Percentiles rank a stretch among this genome's conserved stretches.
These are phyloP conservation scores for Halictus ligatus DNA, from an alignment of 2,888 invertebrate species.

Conservation along the genomic window DNA sequence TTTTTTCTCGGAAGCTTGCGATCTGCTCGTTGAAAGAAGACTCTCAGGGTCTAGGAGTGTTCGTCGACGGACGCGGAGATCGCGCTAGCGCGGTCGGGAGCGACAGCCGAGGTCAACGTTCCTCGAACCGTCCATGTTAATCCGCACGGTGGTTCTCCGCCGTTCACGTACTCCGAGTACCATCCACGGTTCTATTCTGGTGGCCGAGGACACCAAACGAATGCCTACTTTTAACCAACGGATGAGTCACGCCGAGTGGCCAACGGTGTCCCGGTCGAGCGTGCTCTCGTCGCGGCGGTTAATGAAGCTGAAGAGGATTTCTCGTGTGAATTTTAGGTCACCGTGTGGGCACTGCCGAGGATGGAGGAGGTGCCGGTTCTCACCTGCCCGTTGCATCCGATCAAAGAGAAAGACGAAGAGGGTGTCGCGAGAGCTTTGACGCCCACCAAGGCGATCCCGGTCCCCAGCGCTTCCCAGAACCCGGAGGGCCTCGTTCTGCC, in stretches of 20 bases:
- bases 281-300: constrained; percentile 49
- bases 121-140: constrained; percentile 55
- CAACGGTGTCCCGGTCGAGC: constrained; percentile 51
- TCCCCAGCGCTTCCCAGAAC: constrained; percentile 69
- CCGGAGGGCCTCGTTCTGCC: constrained; percentile 78
- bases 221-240: constrained; percentile 64
- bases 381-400: constrained; percentile 85
- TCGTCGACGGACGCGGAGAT: background rate
- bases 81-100: background rate
- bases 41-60: background rate
- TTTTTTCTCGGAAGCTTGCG: background rate
- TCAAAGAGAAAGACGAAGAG: constrained; percentile 75
- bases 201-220: constrained; percentile 84
- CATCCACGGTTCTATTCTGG: constrained; percentile 63
- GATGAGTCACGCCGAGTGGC: constrained; percentile 61
- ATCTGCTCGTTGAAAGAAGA: background rate
- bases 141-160: constrained; percentile 58
- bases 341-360: constrained; percentile 88
- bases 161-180: constrained; percentile 49
- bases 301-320: constrained; percentile 64
- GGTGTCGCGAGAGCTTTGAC: constrained; percentile 78
- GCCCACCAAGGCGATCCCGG: constrained; percentile 78
- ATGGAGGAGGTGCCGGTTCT: constrained; percentile 89
- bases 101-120: constrained; percentile 59
- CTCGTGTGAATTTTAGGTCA: constrained; percentile 81